Percentiles rank a stretch among this genome's conserved stretches.
phyloP scores from a whole-genome alignment of 1,140 invertebrate genomes.

The Drosophila teissieri region DNA sequence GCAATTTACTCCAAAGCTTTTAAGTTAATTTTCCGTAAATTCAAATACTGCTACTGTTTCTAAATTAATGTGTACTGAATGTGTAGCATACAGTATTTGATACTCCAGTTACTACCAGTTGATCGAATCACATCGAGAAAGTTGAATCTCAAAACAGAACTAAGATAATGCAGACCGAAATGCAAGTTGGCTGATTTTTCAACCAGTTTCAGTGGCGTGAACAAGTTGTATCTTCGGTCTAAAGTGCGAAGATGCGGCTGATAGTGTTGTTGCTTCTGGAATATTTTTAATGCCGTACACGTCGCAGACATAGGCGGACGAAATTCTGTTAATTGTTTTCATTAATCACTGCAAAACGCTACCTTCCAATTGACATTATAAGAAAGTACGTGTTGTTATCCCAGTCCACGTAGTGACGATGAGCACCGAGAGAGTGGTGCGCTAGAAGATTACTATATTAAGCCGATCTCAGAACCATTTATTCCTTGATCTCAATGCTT shows the following conservation, averaged over 20 bases:
- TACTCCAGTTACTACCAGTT: conserved; percentile 3
- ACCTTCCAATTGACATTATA: conserved; percentile 13
- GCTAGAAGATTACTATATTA: too few relatives aligned
- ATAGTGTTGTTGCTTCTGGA: conserved; percentile 27
- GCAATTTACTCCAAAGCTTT: conserved; percentile 67
- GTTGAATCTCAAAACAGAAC: conserved; percentile 27
- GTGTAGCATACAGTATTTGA: too few relatives aligned
- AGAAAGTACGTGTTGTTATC: background rate
- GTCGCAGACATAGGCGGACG: conserved; percentile 48
- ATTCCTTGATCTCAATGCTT: too few relatives aligned
- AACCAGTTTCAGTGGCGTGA: conserved; percentile 3
- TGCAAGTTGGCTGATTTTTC: background rate
- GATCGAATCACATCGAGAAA: background rate
- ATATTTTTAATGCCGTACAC: conserved; percentile 55
- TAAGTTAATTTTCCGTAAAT: conserved; percentile 36
- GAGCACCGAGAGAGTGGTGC: too few relatives aligned
- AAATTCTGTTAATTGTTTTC: conserved; percentile 71
- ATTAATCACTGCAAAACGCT: conserved; percentile 60
- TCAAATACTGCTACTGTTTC: conserved; percentile 36
- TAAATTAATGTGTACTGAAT: too few relatives aligned
- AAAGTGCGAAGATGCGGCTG: conserved; percentile 19
- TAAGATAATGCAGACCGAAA: conserved; percentile 2
- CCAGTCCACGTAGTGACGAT: too few relatives aligned
- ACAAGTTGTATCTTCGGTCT: conserved; percentile 26
- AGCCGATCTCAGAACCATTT: too few relatives aligned